phyloP scores from a whole-genome alignment of 2,888 invertebrate species.

The Calameuta idolon region DNA sequence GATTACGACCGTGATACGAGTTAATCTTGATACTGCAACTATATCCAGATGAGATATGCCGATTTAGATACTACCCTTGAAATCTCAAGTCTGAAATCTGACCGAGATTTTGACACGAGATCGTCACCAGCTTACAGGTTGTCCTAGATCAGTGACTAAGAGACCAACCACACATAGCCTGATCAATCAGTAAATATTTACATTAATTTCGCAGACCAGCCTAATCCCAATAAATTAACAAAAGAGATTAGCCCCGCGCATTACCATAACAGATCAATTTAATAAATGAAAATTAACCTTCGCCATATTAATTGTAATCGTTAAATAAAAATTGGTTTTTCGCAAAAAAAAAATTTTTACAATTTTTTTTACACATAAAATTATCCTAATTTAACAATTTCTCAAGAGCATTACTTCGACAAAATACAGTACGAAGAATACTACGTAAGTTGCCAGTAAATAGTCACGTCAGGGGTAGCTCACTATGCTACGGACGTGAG shows the following conservation, averaged over 20 bases:
- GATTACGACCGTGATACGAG: constrained; percentile 49
- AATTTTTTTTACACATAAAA: not conserved
- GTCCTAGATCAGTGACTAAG: constrained; percentile 48
- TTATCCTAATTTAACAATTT: not conserved
- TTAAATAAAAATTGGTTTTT: not conserved
- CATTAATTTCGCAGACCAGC: not conserved
- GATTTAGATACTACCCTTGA: constrained; percentile 62
- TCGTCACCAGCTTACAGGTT: constrained; percentile 49
- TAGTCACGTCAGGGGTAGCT: not conserved
- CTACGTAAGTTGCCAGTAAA: not conserved
- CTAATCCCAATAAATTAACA: too few relatives aligned
- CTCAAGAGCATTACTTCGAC: not conserved
- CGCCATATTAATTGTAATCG: not conserved
- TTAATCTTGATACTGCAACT: constrained; percentile 59
- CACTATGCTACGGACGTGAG: not conserved
- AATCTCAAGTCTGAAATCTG: constrained; percentile 60
- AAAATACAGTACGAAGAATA: not conserved
- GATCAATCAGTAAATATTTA: not conserved
- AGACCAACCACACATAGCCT: not conserved
- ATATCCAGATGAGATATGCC: constrained; percentile 65
- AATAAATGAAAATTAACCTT: not conserved
- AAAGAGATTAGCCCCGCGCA: not conserved
- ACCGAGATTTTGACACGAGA: constrained; percentile 43
- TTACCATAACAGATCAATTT: not conserved
- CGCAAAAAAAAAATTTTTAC: not conserved